Conservation (phyloP, 2,888 invertebrate genomes). For the Aphidoletes aphidimyza region DNA sequence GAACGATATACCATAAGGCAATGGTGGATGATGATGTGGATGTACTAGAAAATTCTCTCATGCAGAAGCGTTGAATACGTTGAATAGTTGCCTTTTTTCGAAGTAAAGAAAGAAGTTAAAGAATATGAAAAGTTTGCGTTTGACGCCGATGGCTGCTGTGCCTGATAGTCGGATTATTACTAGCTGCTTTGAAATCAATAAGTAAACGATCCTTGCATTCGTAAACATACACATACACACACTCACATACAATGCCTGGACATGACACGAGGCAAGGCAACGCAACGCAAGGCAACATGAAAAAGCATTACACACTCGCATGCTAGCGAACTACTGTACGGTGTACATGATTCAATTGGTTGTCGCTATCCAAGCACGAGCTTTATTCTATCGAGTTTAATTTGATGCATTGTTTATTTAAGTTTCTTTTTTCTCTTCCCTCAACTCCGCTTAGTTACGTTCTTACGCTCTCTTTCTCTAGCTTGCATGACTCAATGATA, state of each 20-base stretch:
- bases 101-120: not conserved
- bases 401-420: constrained; percentile 37
- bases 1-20: not conserved
- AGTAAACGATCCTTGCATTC: constrained; percentile 12
- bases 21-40: not conserved
- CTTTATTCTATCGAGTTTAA: constrained; percentile 23
- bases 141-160: not conserved
- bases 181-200: not conserved
- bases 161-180: not conserved
- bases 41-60: not conserved
- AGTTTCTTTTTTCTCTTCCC: not conserved
- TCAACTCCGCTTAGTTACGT: not conserved
- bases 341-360: not conserved
- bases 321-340: no score
- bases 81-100: not conserved
- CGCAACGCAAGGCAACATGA: not conserved
- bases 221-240: no score
- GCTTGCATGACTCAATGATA: not conserved
- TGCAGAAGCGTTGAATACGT: not conserved
- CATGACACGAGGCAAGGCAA: not conserved
- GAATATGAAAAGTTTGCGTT: not conserved
- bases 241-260: constrained; percentile 12
- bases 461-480: not conserved
- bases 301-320: not conserved
- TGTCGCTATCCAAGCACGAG: not conserved